These are phyloP conservation scores for Conomelus anceps DNA, from an alignment of 2,888 invertebrate genomes.

Conservation along the genomic window DNA sequence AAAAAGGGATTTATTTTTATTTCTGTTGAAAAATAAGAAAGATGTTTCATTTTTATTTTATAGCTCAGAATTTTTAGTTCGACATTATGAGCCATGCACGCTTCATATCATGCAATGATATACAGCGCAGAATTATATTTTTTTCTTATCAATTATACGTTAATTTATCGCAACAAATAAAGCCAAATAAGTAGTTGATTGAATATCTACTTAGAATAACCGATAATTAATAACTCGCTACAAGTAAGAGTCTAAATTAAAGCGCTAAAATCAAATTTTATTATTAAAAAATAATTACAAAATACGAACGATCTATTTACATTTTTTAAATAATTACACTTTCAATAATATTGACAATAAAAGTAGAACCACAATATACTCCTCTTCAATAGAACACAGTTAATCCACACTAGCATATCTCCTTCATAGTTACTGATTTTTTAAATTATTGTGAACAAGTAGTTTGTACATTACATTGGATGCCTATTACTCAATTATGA, in stretches of 20 bases:
- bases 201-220: neutral
- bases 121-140: too few species aligned
- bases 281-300: neutral
- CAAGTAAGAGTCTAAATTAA: neutral
- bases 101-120: too few species aligned
- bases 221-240: neutral
- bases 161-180: too few species aligned
- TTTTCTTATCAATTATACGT: too few species aligned
- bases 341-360: neutral
- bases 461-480: neutral
- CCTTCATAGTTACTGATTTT: neutral
- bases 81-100: too few species aligned
- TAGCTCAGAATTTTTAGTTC: too few species aligned
- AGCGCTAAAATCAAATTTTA: neutral
- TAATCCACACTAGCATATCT: too few species aligned
- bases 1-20: too few species aligned
- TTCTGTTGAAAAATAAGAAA: too few species aligned
- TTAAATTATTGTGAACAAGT: neutral
- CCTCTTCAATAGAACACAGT: neutral
- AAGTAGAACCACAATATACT: neutral
- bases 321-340: neutral
- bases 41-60: too few species aligned
- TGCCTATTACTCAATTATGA: neutral
- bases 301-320: neutral
- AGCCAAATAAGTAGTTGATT: too few species aligned